phyloP scores from a whole-genome alignment of 2,113 vertebrate genomes.

The Cephalopterus ornatus region DNA sequence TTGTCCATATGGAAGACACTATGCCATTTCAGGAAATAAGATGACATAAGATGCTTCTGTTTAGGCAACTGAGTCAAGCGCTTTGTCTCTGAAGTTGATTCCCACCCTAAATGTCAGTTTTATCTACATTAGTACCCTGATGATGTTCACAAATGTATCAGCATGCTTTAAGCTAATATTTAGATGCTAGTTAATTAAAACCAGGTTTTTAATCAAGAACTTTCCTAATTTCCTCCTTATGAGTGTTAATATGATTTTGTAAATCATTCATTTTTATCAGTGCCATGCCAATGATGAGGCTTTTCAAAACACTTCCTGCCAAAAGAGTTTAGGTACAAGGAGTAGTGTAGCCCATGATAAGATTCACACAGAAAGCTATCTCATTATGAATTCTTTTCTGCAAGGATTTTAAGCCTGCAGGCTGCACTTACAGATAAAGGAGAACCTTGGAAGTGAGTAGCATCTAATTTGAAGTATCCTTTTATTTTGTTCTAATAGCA shows the following conservation, averaged over 20 bases:
- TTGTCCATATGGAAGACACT: not conserved
- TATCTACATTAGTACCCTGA: slow-evolving; percentile 22
- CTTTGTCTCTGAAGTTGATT: not conserved
- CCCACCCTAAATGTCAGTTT: not conserved
- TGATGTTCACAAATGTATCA: slow-evolving; percentile 32
- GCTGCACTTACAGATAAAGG: slow-evolving; percentile 19
- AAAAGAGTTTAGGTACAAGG: not conserved
- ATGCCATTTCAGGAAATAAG: not conserved
- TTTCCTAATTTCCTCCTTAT: slow-evolving; percentile 12
- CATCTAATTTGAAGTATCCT: not conserved
- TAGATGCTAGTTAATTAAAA: slow-evolving; percentile 33
- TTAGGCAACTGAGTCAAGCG: not conserved
- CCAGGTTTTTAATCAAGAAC: slow-evolving; percentile 9
- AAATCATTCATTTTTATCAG: slow-evolving; percentile 31
- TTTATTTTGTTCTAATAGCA: not conserved
- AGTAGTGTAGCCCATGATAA: not conserved
- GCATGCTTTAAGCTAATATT: slow-evolving; percentile 25
- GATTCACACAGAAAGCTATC: not conserved
- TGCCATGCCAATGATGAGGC: not conserved
- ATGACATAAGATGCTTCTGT: not conserved
- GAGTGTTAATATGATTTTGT: slow-evolving; percentile 39
- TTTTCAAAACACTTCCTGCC: slow-evolving; percentile 4
- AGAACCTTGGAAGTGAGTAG: not conserved
- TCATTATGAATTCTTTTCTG: not conserved
- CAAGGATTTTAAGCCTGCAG: slow-evolving; percentile 6